Conservation (phyloP, 1,140 invertebrate species). For the Triops cancriformis region DNA sequence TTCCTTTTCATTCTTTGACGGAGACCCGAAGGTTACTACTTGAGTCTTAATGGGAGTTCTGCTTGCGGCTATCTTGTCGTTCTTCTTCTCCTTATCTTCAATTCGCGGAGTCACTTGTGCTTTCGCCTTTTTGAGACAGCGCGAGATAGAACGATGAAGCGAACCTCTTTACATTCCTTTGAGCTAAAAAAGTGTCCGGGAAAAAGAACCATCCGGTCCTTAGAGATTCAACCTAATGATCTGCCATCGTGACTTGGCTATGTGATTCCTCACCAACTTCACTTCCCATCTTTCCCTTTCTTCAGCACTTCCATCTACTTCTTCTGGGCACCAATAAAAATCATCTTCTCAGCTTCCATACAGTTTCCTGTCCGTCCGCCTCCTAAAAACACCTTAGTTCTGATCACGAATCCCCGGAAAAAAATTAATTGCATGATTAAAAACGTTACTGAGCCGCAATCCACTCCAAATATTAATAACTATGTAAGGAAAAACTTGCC, state of each 20-base stretch:
- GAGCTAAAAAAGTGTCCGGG: not conserved
- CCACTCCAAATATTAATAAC: not conserved
- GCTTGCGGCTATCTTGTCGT: not conserved
- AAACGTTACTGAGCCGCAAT: not conserved
- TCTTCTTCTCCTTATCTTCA: not conserved
- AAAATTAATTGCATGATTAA: not conserved
- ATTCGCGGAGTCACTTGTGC: not conserved
- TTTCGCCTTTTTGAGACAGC: not conserved
- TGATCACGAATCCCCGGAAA: not conserved
- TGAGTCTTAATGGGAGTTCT: not conserved
- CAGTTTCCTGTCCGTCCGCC: not conserved
- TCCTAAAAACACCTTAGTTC: not conserved
- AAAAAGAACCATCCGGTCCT: conserved; percentile 9
- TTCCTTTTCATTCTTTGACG: not conserved
- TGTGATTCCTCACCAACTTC: not conserved
- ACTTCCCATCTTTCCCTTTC: not conserved
- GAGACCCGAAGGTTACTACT: not conserved
- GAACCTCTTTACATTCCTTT: not conserved
- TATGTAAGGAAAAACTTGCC: not conserved
- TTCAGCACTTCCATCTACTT: not conserved
- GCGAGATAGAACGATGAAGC: not conserved
- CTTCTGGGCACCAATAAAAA: not conserved
- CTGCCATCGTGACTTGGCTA: conserved; percentile 8
- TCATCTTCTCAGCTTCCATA: not conserved
- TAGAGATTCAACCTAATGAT: conserved; percentile 1